Percentiles rank a stretch among this genome's conserved stretches.
Conservation (phyloP, 53 echinoderm and acorn worm genomes). For the Echinarachnius parma region DNA sequence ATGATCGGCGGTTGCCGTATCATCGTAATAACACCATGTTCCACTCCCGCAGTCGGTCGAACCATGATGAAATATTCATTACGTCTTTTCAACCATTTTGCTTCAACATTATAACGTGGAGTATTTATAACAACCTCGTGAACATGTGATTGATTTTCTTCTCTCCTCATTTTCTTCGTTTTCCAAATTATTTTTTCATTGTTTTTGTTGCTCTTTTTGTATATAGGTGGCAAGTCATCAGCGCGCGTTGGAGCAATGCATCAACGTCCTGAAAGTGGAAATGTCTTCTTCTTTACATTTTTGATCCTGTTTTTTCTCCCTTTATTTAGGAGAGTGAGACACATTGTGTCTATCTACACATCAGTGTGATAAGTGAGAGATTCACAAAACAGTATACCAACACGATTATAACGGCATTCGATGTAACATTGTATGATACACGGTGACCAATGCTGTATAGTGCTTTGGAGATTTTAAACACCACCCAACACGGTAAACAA, state of each 20-base stretch:
- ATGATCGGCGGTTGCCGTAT: conserved; percentile 30
- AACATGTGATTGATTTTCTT: conserved; percentile 31
- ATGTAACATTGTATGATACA: not conserved
- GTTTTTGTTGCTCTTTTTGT: not conserved
- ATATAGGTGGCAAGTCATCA: too few relatives aligned
- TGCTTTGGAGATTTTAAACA: conserved; percentile 38
- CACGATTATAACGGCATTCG: too few relatives aligned
- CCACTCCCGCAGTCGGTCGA: too few relatives aligned
- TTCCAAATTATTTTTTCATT: not conserved
- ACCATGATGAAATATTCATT: conserved; percentile 42
- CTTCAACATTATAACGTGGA: too few relatives aligned
- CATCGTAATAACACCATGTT: conserved; percentile 39
- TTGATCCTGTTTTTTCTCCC: too few relatives aligned
- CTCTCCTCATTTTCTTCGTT: not conserved
- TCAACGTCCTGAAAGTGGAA: too few relatives aligned
- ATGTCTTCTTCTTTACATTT: too few relatives aligned
- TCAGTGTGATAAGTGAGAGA: too few relatives aligned
- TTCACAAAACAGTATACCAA: too few relatives aligned
- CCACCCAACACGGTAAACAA: conserved; percentile 34
- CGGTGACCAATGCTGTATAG: conserved; percentile 2
- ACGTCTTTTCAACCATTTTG: conserved; percentile 38
- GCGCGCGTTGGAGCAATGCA: too few relatives aligned
- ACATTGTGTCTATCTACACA: too few relatives aligned
- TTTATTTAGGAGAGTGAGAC: too few relatives aligned
- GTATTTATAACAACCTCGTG: conserved; percentile 11